phyloP scores from a whole-genome alignment of 1,140 invertebrate species.

The Drosophila triauraria region DNA sequence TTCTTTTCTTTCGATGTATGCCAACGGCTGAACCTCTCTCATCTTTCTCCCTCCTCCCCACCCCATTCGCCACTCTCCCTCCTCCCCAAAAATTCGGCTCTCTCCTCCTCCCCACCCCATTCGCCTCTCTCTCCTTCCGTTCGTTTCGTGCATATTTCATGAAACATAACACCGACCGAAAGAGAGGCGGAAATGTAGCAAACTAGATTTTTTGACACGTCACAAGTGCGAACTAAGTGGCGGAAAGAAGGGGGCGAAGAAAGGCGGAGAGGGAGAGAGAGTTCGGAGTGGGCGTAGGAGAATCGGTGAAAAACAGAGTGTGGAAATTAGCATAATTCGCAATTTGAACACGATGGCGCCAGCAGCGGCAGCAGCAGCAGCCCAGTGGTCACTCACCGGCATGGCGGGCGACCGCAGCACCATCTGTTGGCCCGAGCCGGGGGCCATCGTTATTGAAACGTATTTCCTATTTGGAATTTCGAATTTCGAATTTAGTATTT shows the following conservation, averaged over 20 bases:
- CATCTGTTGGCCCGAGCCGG: constrained; percentile 48
- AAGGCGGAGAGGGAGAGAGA: neutral
- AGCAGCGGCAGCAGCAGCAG: neutral
- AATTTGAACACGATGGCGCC: constrained; percentile 73
- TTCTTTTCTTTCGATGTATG: neutral
- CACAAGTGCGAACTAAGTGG: constrained; percentile 49
- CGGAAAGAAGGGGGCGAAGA: neutral
- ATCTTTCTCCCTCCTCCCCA: neutral
- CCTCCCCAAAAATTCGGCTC: neutral
- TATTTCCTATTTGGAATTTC: constrained; percentile 39
- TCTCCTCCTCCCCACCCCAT: neutral
- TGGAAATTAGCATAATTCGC: constrained; percentile 77
- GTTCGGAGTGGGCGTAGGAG: neutral
- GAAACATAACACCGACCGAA: constrained; percentile 64
- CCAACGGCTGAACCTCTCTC: constrained; percentile 9
- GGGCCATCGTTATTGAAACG: constrained; percentile 61
- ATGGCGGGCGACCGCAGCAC: constrained; percentile 27
- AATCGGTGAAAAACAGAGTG: constrained; percentile 8
- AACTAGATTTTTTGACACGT: constrained; percentile 72
- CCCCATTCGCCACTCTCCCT: neutral
- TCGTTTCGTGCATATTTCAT: constrained; percentile 61
- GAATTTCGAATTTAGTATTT: constrained; percentile 17
- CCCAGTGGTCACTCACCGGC: constrained; percentile 50
- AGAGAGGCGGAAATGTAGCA: constrained; percentile 39
- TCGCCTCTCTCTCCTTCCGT: neutral